Evolutionary conservation across 2,113 vertebrate genomes (phyloP).

Genomic region (Phyllostomus hastatus): DNA sequence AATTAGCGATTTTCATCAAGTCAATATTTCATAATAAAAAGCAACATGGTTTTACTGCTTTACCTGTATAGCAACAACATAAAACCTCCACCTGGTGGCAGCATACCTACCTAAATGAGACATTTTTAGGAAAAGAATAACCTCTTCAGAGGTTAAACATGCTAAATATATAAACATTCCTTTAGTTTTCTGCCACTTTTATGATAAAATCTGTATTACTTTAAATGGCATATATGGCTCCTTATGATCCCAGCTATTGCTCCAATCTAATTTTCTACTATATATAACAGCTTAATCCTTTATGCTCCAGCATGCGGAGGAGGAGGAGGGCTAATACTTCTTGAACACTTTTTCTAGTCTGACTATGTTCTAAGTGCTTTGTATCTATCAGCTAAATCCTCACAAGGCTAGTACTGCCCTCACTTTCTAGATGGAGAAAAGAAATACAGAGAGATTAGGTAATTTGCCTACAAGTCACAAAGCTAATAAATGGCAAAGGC

Average conservation of each 20-base stretch:
- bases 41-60: background rate
- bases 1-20: background rate
- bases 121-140: slow-evolving; percentile 12
- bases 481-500: background rate
- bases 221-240: background rate
- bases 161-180: background rate
- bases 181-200: background rate
- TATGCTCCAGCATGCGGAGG: background rate
- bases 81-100: slow-evolving; percentile 1
- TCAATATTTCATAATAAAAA: background rate
- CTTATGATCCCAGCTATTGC: background rate
- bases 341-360: background rate
- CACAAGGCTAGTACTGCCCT: background rate
- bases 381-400: background rate
- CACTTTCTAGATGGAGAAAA: background rate
- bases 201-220: background rate
- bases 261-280: background rate
- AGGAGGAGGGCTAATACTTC: background rate
- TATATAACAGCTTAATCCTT: background rate
- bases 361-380: background rate
- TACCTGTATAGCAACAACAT: background rate
- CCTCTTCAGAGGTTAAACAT: background rate
- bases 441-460: background rate
- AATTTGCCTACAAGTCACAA: background rate
- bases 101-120: background rate